Evolutionary conservation across 2,888 invertebrate species (phyloP), one percentile per base, ranked within the genome.

Genomic region (Spicauda simplicius): DNA sequence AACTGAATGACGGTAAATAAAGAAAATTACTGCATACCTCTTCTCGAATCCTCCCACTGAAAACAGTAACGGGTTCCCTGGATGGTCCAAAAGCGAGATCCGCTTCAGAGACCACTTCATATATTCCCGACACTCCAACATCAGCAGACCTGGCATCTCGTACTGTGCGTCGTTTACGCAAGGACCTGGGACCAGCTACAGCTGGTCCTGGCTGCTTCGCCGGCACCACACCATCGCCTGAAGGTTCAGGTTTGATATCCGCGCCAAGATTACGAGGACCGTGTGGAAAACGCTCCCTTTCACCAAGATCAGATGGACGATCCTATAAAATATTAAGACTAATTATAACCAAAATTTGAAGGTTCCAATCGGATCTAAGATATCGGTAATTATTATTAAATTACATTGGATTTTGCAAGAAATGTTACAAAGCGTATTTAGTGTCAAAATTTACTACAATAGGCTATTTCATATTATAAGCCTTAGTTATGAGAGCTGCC

Each of bases 61-160:
- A 97, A 0, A 97, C 97, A 3, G 97, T 97, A 0, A 97, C 97
- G 0, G 97, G 96, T 84, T 97, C 97, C 75, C 95, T 94, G 77
- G 97, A 97, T 0, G 98, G 97, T 75, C 97, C 97, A 85, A 98
- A 98, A 48, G 97, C 97, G 52, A 98, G 90, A 85, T 98, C 98
- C 0, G 97, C 97, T 86, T 98, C 97, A 4, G 98, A 98, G 68
- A 98, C 97, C 57, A 98, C 97, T 74, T 98, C 97, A 86, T 98
- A 98, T 20, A 97, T 94, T 0, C 97, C 97, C 72, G 97, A 97
- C 1, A 98, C 98, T 7, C 98, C 98, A 0, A 98, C 97, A 80
- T 97, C 97, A 2, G 97, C 96, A 71, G 97, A 97, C 62, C 97
- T 95, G 0, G 95, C 96, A 80, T 97, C 96, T 14, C 97, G 94